Evolutionary conservation across 2,797 vertebrate species (phyloP), one percentile per base, ranked within the genome.

Genomic region (Chanos chanos): DNA sequence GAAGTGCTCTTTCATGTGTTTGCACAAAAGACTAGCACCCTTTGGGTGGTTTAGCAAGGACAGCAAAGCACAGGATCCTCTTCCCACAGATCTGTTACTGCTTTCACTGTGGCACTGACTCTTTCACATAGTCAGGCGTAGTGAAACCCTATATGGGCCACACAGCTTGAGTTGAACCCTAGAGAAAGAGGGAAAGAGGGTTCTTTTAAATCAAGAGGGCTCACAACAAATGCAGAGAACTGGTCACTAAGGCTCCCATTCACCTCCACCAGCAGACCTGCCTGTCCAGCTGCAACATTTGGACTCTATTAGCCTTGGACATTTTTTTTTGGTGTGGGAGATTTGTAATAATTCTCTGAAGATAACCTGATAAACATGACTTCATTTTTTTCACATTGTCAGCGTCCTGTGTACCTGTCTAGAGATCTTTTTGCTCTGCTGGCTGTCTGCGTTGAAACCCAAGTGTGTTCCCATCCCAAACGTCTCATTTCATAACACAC

Each of bases 261-360:
- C 21, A 21, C 12, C 16, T 36, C 25, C 39, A 61, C 48, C 55
- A 43, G 62, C 22, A 51, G 41, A 49, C 21, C 33, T 7, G 2
- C 33, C 34, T 12, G 10, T 54, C 49, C 9, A 22, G 40, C 31
- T 12, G 15, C 19, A 52, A 56, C 27, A 61, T 62, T 41, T 36
- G 49, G 25, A 57, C 9, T 56, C 28, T 54, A 63, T 64, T 57
- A 41, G 36, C 47, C 13, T 64, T 70, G 52, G 64, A 64, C 18
- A 28, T 41, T 53, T 2, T 1, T 8, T 27, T 37, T 41, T 52
- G 50, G 43, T 25, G 55, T 28, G 47, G 19, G 48, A 39, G 22
- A 22, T 57, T 55, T 53, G 60, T 10, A 18, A 31, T 39, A 34
- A 39, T 56, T 56, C 50, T 39, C 15, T 36, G 12, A 4, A 3